A percentile compares a stretch with the other conserved stretches of the same genome.
Conservation (phyloP, 1,140 invertebrate genomes). For the Platyscapa corneri region DNA sequence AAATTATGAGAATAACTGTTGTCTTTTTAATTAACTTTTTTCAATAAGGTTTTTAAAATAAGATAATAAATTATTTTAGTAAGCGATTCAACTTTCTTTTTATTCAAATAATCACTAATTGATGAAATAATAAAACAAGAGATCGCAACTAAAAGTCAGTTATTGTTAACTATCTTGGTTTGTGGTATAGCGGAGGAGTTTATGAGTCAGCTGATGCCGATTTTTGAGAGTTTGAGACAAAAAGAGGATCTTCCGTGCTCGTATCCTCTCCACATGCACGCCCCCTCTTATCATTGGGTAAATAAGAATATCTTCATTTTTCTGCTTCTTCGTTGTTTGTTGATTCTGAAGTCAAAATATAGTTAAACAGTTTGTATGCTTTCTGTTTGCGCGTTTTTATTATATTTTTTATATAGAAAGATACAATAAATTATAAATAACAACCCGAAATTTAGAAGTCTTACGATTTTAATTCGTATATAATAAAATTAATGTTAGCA, state of each 20-base stretch:
- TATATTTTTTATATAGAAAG: slow-evolving; percentile 26
- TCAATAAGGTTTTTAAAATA: not conserved
- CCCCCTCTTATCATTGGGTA: slow-evolving; percentile 82
- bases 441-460: too few species aligned
- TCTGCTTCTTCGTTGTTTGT: slow-evolving; percentile 39
- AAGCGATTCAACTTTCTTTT: not conserved
- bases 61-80: not conserved
- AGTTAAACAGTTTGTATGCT: slow-evolving; percentile 18
- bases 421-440: not conserved
- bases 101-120: not conserved
- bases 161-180: slow-evolving; percentile 69
- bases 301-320: slow-evolving; percentile 66
- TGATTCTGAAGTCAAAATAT: not conserved
- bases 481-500: too few species aligned
- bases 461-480: too few species aligned
- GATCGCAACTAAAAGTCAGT: slow-evolving; percentile 2
- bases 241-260: slow-evolving; percentile 90
- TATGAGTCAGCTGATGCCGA: slow-evolving; percentile 93
- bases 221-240: slow-evolving; percentile 92
- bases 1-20: not conserved
- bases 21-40: not conserved
- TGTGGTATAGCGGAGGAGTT: slow-evolving; percentile 88
- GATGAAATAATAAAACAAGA: not conserved
- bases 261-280: slow-evolving; percentile 87
- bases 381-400: slow-evolving; percentile 39